A percentile compares a stretch with the other conserved stretches of the same genome.
Conservation (phyloP, 2,797 vertebrate species). For the Acrocephalus scirpaceus region DNA sequence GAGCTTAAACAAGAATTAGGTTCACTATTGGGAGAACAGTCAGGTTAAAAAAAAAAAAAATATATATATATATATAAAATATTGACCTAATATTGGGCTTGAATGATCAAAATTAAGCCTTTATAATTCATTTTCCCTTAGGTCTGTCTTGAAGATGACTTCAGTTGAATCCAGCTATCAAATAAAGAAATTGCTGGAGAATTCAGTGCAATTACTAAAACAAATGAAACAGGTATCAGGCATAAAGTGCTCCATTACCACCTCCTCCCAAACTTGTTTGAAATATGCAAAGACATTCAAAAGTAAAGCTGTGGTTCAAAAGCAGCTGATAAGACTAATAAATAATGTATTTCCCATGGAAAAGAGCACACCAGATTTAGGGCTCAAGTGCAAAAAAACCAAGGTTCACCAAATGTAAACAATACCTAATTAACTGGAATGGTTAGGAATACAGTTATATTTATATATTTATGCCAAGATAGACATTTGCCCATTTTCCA, state of each 20-base stretch:
- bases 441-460: not conserved
- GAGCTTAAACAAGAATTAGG: not conserved
- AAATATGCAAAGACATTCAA: not conserved
- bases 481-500: not conserved
- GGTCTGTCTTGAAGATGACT: not conserved
- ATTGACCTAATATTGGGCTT: not conserved
- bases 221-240: not conserved
- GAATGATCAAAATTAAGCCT: not conserved
- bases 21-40: not conserved
- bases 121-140: not conserved
- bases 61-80: too few relatives aligned
- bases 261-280: not conserved
- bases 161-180: not conserved
- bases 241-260: not conserved
- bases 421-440: not conserved
- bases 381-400: not conserved
- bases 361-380: not conserved
- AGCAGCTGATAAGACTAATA: not conserved
- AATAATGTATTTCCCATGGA: not conserved
- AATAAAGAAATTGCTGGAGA: not conserved
- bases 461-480: not conserved
- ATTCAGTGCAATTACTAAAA: not conserved
- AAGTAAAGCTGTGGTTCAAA: not conserved
- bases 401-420: not conserved
- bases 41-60: not conserved